These are phyloP conservation scores for Macrotis lagotis DNA, from an alignment of 2,113 vertebrate genomes.

Conservation along the genomic window DNA sequence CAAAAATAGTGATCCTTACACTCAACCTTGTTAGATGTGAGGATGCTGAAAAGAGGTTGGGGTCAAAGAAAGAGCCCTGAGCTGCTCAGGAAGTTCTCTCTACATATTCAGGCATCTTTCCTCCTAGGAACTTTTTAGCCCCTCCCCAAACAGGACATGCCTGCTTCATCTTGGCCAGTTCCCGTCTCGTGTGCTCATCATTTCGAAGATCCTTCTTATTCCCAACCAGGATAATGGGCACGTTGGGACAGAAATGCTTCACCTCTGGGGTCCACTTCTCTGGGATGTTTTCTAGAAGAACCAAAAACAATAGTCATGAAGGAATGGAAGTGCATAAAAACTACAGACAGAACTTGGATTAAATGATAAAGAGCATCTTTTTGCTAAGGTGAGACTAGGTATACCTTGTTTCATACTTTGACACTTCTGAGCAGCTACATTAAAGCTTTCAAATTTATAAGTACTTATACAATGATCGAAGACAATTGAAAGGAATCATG, in stretches of 20 bases:
- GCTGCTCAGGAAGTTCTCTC: not conserved
- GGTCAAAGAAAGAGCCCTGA: not conserved
- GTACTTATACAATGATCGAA: not conserved
- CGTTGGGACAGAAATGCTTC: slow-evolving; percentile 99
- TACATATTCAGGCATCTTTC: not conserved
- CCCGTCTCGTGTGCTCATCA: slow-evolving; percentile 97
- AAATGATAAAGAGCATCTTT: not conserved
- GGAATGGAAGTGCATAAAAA: not conserved
- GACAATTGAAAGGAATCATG: not conserved
- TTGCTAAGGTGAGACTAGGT: slow-evolving; percentile 11
- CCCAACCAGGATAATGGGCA: slow-evolving; percentile 98
- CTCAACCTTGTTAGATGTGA: not conserved
- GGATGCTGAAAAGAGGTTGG: not conserved
- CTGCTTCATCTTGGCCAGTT: slow-evolving; percentile 99
- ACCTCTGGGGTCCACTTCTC: slow-evolving; percentile 99
- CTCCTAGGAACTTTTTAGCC: not conserved
- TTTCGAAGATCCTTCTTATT: slow-evolving; percentile 99
- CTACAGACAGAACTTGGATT: not conserved
- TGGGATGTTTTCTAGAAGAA: slow-evolving; percentile 94
- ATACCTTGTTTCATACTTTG: slow-evolving; percentile 60
- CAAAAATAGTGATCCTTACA: not conserved
- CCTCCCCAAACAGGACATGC: slow-evolving; percentile 76
- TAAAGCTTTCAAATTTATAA: not conserved
- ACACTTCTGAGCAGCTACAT: not conserved
- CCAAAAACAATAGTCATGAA: not conserved